Percentiles rank a stretch among this genome's conserved stretches.
Evolutionary conservation across 1,140 invertebrate genomes (phyloP).

Genomic region (Gryon sp.): DNA sequence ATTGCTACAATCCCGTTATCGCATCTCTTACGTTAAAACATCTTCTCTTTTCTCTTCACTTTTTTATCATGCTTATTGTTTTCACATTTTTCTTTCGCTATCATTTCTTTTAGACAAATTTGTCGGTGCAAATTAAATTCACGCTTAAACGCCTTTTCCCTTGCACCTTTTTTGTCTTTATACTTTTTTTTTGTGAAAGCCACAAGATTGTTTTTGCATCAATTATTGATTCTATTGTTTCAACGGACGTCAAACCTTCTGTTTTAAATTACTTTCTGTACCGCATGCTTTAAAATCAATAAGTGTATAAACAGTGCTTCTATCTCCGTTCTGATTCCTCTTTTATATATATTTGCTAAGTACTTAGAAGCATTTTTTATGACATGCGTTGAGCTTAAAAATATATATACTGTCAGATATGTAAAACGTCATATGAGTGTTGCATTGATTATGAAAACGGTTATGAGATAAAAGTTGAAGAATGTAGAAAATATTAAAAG

Average conservation of each 20-base stretch:
- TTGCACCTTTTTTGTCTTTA: background rate
- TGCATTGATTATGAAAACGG: slow-evolving; percentile 11
- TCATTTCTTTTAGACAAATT: background rate
- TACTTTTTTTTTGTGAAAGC: background rate
- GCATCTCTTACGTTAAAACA: background rate
- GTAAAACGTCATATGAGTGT: slow-evolving; percentile 1
- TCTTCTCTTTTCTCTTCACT: background rate
- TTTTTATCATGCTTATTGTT: too few species aligned
- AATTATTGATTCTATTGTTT: slow-evolving; percentile 44
- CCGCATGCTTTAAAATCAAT: slow-evolving; percentile 39
- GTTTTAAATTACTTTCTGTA: slow-evolving; percentile 43
- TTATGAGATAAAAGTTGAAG: slow-evolving; percentile 1
- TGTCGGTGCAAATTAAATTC: slow-evolving; percentile 2
- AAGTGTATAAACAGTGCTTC: slow-evolving; percentile 6
- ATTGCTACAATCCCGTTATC: background rate
- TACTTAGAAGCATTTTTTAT: too few species aligned
- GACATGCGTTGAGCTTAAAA: slow-evolving; percentile 10
- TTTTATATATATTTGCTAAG: too few species aligned
- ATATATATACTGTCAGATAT: slow-evolving; percentile 1
- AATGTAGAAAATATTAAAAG: background rate
- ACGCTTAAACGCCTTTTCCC: background rate
- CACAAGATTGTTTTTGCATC: slow-evolving; percentile 9
- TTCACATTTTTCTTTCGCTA: too few species aligned
- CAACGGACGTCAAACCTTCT: slow-evolving; percentile 23
- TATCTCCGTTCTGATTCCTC: background rate